phyloP scores from a whole-genome alignment of 2,888 invertebrate genomes.

The Clanis bilineata region DNA sequence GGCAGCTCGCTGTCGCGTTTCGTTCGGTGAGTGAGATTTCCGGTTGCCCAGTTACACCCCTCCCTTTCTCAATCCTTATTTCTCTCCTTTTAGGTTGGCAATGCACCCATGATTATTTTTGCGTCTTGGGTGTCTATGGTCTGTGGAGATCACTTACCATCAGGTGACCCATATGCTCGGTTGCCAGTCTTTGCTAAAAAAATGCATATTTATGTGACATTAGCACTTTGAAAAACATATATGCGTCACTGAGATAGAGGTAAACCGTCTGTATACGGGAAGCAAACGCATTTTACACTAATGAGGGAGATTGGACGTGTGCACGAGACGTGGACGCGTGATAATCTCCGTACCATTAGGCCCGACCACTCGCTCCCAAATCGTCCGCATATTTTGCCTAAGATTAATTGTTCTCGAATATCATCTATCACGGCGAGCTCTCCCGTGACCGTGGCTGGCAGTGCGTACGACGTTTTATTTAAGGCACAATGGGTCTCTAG shows the following conservation, averaged over 20 bases:
- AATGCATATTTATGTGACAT: no score
- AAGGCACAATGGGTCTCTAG: constrained; percentile 66
- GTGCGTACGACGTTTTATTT: constrained; percentile 79
- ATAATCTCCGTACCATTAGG: constrained; percentile 80
- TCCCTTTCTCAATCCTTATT: no score
- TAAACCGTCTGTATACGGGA: constrained; percentile 26
- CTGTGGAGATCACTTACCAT: no score
- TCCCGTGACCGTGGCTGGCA: constrained; percentile 75
- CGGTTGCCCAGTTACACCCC: no score
- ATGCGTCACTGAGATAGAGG: not conserved
- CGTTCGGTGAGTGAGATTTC: no score
- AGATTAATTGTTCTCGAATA: constrained; percentile 82
- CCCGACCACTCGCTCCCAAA: constrained; percentile 80
- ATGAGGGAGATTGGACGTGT: constrained; percentile 58
- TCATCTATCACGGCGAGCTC: constrained; percentile 81
- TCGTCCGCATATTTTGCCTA: constrained; percentile 82
- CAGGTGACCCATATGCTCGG: no score
- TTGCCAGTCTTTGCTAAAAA: no score
- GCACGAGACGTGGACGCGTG: constrained; percentile 64
- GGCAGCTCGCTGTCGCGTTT: no score
- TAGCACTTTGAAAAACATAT: not conserved
- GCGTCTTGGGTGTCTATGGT: no score
- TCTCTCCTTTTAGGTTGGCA: no score
- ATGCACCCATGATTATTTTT: no score
- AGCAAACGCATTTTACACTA: constrained; percentile 63